These are phyloP conservation scores for Drosophila algonquin DNA, from an alignment of 2,888 invertebrate species.

Conservation along the genomic window DNA sequence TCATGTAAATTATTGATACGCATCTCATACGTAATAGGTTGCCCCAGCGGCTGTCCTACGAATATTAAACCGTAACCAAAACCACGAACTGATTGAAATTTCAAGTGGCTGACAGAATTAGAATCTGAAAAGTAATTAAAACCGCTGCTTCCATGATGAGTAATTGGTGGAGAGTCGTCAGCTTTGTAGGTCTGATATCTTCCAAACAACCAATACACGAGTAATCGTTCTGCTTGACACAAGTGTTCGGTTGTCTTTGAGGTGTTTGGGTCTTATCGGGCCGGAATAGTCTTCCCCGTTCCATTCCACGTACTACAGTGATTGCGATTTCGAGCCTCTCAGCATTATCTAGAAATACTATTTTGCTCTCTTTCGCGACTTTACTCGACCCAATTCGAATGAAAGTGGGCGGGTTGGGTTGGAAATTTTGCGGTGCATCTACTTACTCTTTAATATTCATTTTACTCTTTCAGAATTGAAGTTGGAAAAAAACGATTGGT, in stretches of 20 bases:
- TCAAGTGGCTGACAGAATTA: slow-evolving; percentile 46
- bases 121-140: slow-evolving; percentile 23
- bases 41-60: slow-evolving; percentile 9
- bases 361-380: background rate
- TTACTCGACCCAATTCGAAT: too few relatives aligned
- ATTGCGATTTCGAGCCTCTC: background rate
- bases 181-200: slow-evolving; percentile 9
- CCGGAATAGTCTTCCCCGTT: background rate
- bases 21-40: slow-evolving; percentile 34
- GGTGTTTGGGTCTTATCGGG: slow-evolving; percentile 35
- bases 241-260: slow-evolving; percentile 40
- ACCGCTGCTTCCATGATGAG: slow-evolving; percentile 38
- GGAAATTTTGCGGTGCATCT: too few relatives aligned
- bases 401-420: background rate
- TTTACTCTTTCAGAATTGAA: background rate
- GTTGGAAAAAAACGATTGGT: too few relatives aligned
- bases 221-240: slow-evolving; percentile 56
- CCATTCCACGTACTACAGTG: background rate
- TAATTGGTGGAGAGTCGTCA: slow-evolving; percentile 40
- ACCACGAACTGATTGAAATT: slow-evolving; percentile 47
- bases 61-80: slow-evolving; percentile 10
- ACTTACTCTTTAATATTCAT: background rate
- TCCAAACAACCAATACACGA: slow-evolving; percentile 49
- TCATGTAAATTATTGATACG: slow-evolving; percentile 40
- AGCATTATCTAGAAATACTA: background rate